Conservation (phyloP, 2,797 vertebrate species). For the Erethizon dorsatum region DNA sequence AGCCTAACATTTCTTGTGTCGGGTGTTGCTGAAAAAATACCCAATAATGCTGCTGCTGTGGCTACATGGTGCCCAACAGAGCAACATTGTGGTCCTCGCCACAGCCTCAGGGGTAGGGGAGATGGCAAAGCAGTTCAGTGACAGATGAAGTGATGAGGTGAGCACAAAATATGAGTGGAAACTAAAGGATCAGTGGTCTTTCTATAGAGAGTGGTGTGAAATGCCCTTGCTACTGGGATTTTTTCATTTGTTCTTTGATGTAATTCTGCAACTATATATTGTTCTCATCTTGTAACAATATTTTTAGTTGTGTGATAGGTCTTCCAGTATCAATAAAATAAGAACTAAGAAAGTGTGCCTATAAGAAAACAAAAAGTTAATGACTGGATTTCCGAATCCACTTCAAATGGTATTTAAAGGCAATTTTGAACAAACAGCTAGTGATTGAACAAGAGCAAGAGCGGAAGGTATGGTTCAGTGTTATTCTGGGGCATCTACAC, state of each 20-base stretch:
- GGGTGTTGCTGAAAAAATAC: background rate
- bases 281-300: background rate
- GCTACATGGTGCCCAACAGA: background rate
- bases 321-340: background rate
- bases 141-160: background rate
- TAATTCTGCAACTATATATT: background rate
- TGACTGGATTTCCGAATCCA: background rate
- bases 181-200: background rate
- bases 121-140: too few relatives aligned
- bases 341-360: background rate
- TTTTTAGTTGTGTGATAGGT: background rate
- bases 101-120: background rate
- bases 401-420: background rate
- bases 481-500: background rate
- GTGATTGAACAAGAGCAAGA: background rate
- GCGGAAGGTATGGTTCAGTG: too few relatives aligned
- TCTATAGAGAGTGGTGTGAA: background rate
- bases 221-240: background rate
- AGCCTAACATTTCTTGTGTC: background rate
- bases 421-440: background rate
- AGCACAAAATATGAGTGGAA: background rate
- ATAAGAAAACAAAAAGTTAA: conserved; percentile 11
- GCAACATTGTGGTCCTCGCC: rapidly evolving
- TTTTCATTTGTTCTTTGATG: background rate
- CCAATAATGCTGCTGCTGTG: background rate